phyloP scores from a whole-genome alignment of 2,113 vertebrate species.

The Ploceus nigricollis region DNA sequence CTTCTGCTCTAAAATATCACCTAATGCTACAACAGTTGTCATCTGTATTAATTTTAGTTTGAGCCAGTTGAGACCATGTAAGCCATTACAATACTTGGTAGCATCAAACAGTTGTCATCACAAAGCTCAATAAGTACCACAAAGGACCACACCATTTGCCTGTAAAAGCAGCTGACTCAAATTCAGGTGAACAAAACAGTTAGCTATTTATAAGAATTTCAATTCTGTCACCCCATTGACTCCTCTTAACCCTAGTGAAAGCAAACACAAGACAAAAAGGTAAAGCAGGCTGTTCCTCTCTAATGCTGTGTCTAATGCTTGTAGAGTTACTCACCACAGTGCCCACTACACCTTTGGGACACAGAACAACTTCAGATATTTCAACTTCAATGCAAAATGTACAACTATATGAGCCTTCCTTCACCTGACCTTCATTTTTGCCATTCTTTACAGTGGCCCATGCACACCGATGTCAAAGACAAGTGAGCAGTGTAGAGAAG shows the following conservation, averaged over 20 bases:
- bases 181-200: neutral
- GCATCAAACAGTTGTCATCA: neutral
- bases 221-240: neutral
- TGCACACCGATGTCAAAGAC: neutral
- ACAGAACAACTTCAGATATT: neutral
- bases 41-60: neutral
- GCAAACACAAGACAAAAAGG: neutral
- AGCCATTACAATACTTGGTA: neutral
- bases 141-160: neutral
- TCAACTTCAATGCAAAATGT: neutral
- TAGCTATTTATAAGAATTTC: neutral
- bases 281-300: neutral
- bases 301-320: neutral
- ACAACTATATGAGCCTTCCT: neutral
- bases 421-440: neutral
- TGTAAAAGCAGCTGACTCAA: neutral
- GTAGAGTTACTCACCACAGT: neutral
- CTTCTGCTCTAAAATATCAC: neutral
- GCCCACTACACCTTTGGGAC: neutral
- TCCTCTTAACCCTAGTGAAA: neutral
- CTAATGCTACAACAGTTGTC: neutral
- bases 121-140: neutral
- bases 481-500: neutral
- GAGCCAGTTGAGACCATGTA: neutral
- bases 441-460: neutral